Evolutionary conservation across 23 tunicate species (phyloP), one percentile per base, ranked within the genome.

Genomic region (Ascidia mentula): DNA sequence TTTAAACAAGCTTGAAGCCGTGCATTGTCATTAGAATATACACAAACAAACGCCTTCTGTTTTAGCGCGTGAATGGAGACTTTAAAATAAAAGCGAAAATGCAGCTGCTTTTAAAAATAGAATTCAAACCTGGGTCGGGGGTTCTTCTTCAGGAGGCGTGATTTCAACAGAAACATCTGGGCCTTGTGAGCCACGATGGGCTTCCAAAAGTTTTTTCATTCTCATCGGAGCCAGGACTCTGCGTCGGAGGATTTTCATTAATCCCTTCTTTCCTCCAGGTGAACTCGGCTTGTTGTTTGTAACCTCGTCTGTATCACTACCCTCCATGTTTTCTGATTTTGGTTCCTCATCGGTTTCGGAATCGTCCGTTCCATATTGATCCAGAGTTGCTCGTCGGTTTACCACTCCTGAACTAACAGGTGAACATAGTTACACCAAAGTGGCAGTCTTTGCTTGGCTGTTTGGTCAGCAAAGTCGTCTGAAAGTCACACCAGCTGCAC

Each of bases 141-240:
- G 65, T 53, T 53, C 65, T 28, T 53, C 65, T 53, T 53, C 12
- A 3, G 65, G 65, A 20, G 65, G 65, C 1, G 65, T 53, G 4
- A 53, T 28, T 28, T 53, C 65, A 9, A 53, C 65, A 53, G 24
- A 26, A 28, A 53, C 65, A 53, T 53, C 65, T 53, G 22, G 65
- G 24, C 65, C 65, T 20, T 26, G 28, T 1, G 65, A 53, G 13
- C 13, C 13, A 26, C 65, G 65, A 53, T 53, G 65, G 24, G 65
- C 80, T 22, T 71, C 76, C 70, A 85, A 5, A 60, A 78, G 32
- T 78, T 71, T 85, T 26, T 72, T 78, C 74, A 85, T 39, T 34
- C 79, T 38, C 77, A 85, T 85, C 17, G 89, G 89, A 31, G 80
- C 82, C 17, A 85, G 46, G 18, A 85, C 89, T 70, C 78, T 85